These are phyloP conservation scores for Bombus impatiens DNA, from an alignment of 1,140 invertebrate species.

Conservation along the genomic window DNA sequence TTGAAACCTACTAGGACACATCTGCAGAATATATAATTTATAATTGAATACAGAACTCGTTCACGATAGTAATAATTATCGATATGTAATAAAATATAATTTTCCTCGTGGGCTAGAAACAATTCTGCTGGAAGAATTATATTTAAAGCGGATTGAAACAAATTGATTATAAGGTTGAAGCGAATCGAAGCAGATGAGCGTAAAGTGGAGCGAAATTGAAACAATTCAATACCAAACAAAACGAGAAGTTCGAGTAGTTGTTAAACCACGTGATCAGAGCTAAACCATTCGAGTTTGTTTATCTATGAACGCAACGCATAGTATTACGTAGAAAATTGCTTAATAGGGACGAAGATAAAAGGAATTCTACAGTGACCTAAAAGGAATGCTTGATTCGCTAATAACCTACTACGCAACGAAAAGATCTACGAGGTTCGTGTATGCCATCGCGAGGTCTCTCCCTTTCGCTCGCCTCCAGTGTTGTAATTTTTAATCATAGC, in stretches of 20 bases:
- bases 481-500: conserved; percentile 35
- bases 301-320: background rate
- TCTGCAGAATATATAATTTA: too few species aligned
- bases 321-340: background rate
- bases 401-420: conserved; percentile 33
- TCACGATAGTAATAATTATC: too few species aligned
- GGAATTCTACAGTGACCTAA: conserved; percentile 11
- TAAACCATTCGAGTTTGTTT: background rate
- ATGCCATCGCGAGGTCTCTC: conserved; percentile 14
- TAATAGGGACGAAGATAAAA: background rate
- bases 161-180: too few species aligned
- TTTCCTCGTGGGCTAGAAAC: too few species aligned
- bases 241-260: too few species aligned
- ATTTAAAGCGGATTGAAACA: background rate
- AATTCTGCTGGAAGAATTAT: too few species aligned
- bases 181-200: too few species aligned
- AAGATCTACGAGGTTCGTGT: conserved; percentile 28
- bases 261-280: background rate
- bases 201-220: too few species aligned
- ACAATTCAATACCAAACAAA: too few species aligned
- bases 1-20: too few species aligned
- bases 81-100: too few species aligned
- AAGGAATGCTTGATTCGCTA: conserved; percentile 32
- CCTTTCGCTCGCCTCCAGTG: conserved; percentile 22
- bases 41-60: too few species aligned